Conservation (phyloP, 1,140 invertebrate genomes). For the Euura lappo region DNA sequence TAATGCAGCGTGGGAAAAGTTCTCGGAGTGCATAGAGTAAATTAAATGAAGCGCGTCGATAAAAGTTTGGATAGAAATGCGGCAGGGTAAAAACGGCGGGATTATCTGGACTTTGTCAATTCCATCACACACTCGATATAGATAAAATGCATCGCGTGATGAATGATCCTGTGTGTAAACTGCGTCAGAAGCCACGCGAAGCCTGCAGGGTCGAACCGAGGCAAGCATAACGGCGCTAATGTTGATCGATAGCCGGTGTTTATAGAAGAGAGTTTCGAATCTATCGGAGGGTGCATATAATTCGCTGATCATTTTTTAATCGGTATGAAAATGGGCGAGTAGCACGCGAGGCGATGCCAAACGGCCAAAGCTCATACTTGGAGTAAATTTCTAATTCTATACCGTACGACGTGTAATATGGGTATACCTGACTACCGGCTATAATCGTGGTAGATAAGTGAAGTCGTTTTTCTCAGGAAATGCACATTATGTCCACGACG, state of each 20-base stretch:
- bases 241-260: constrained; percentile 6
- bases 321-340: neutral
- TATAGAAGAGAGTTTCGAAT: neutral
- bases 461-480: neutral
- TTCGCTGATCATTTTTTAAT: constrained; percentile 7
- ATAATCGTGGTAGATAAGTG: neutral
- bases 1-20: neutral
- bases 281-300: neutral
- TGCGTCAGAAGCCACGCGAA: neutral
- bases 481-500: neutral
- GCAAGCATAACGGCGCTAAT: neutral
- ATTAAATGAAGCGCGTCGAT: neutral
- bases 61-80: neutral
- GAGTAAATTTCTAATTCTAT: neutral
- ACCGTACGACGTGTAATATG: neutral
- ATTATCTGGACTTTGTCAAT: neutral
- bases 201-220: neutral
- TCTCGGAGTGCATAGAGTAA: neutral
- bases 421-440: neutral
- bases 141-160: neutral
- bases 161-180: neutral
- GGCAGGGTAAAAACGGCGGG: neutral
- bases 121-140: neutral
- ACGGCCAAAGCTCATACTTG: neutral
- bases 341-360: neutral